Conservation (phyloP, 2,888 invertebrate species). For the Protonemura montana region DNA sequence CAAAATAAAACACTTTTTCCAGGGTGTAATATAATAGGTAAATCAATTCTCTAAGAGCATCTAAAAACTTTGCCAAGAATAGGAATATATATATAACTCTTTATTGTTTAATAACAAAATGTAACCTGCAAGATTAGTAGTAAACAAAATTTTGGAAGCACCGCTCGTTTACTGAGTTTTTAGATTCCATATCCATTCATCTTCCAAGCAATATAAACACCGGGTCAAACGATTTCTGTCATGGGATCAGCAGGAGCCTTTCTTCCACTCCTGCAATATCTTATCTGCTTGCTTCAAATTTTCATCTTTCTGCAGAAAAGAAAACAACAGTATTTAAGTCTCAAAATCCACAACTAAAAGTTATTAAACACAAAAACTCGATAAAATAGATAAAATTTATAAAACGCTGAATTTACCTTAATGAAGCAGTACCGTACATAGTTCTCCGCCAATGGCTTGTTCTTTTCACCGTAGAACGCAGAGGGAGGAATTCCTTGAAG, state of each 20-base stretch:
- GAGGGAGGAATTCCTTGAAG: conserved; percentile 93
- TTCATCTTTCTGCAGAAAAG: conserved; percentile 71
- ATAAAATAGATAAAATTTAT: background rate
- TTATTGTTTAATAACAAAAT: background rate
- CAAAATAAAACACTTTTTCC: too few relatives aligned
- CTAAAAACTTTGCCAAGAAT: background rate
- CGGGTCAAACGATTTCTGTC: background rate
- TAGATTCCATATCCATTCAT: background rate
- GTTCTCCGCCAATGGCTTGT: conserved; percentile 84
- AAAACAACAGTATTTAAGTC: too few relatives aligned
- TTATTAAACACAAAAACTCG: background rate
- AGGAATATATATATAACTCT: background rate
- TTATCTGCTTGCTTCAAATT: conserved; percentile 72
- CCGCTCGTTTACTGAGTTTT: background rate
- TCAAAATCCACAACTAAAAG: background rate
- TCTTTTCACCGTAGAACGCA: conserved; percentile 85
- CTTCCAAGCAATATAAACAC: background rate
- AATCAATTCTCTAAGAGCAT: too few relatives aligned
- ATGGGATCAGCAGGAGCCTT: conserved; percentile 25
- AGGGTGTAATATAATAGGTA: too few relatives aligned
- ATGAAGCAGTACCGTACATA: conserved; percentile 94
- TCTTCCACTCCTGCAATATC: conserved; percentile 69
- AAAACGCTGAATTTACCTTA: conserved; percentile 67
- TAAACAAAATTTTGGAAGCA: background rate
- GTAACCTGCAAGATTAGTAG: background rate